Base-by-base conservation (phyloP, 2,797 vertebrate species). In the Muscicapa striata region DNA sequence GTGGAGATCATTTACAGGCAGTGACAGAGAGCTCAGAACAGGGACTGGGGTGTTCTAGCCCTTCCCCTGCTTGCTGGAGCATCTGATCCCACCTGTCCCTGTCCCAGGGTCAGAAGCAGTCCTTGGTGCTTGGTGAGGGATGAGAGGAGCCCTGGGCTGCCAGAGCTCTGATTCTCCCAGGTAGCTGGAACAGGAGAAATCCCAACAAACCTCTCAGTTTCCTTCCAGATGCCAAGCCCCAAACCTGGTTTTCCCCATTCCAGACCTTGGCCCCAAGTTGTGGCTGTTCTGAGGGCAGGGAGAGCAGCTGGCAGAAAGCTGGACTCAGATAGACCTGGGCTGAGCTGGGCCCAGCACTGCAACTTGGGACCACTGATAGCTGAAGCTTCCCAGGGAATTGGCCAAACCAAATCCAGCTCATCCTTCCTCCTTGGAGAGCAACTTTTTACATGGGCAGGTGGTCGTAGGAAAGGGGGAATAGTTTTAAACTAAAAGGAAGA, bases 11-110 rank as follows among this genome's bases (percentile, higher is more conserved):
- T 27, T n/a, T 16, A 26, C 1, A 22, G 15, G 57, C 43, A 34
- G 29, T 0, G 3, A 36, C 12, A 3, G 43, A 21, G 43, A 7
- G 1, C 19, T 43, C 19, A 40, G 29, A 26, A 4, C 5, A 11
- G 46, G 40, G 54, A 29, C 11, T 0, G 0, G 22, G 6, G 7
- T 13, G n/a, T 34, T 11, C 54, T 29, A 15, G 29, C 27, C 7
- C 36, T 14, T 10, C 23, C 26, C 13, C 16, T 0, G 0, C 46
- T 46, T 2, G 0, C 58, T 48, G 45, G 11, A 40, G 14, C 20
- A 15, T 29, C 49, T 51, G 49, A 51, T 17, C 27, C 49, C 49
- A 51, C 49, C 29, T 52, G 51, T 52, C 49, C 49, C 49, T 51
- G 48, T 17, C 51, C 51, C 51, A 5, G 34, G 24, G 24, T 41